Conservation (phyloP, 2,888 invertebrate species). For the Nephrotoma guestfalica region DNA sequence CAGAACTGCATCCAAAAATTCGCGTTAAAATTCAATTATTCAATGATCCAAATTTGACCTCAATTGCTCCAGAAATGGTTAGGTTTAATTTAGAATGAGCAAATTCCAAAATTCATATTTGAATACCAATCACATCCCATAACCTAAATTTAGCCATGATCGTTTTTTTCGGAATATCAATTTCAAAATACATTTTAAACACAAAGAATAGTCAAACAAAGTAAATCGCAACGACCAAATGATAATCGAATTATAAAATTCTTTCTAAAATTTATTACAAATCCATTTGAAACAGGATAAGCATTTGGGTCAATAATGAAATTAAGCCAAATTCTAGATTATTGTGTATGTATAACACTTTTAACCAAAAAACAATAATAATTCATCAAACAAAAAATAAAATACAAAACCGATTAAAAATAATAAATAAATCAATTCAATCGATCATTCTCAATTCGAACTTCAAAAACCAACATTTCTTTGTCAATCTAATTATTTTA, state of each 20-base stretch:
- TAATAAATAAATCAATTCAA: neutral
- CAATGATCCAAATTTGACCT: no score
- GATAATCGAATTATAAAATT: neutral
- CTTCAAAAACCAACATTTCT: neutral
- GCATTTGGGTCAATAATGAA: neutral
- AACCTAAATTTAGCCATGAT: no score
- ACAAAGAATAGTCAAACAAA: no score
- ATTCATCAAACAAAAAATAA: neutral
- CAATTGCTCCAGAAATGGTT: no score
- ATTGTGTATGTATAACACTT: neutral
- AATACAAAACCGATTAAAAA: neutral
- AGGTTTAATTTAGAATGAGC: no score
- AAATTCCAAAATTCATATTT: no score
- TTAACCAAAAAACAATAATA: neutral
- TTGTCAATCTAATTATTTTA: conserved; percentile 1
- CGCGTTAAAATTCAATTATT: no score
- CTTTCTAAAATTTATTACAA: neutral
- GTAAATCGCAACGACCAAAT: no score
- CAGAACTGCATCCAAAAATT: no score
- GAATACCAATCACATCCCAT: no score
- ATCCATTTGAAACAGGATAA: neutral
- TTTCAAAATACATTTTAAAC: no score
- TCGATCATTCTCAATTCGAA: neutral
- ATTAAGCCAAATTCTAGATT: neutral
- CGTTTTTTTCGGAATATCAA: no score